phyloP scores from a whole-genome alignment of 2,888 invertebrate species.

The Idaea straminata region DNA sequence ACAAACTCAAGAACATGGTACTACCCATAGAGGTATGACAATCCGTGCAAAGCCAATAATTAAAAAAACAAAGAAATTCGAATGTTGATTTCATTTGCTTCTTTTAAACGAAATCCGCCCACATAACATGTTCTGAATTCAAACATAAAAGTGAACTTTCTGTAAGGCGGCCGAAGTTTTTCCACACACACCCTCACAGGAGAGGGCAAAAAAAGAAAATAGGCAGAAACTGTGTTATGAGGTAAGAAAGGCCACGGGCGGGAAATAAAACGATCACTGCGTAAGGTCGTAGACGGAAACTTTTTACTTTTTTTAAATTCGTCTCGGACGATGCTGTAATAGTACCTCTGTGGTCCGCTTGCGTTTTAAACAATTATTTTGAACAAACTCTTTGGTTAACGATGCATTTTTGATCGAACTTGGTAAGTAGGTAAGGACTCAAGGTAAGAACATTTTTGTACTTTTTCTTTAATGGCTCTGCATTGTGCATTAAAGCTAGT shows the following conservation, averaged over 20 bases:
- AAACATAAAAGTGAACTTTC: conserved; percentile 24
- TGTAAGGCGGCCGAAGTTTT: conserved; percentile 46
- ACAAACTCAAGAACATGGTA: too few relatives aligned
- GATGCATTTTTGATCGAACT: not conserved
- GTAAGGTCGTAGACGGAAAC: conserved; percentile 66
- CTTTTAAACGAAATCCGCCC: not conserved
- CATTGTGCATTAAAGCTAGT: too few relatives aligned
- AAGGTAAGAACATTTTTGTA: conserved; percentile 4
- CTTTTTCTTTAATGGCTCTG: not conserved
- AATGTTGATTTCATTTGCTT: too few relatives aligned
- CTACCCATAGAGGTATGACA: too few relatives aligned
- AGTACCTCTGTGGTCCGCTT: conserved; percentile 29
- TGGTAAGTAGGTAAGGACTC: not conserved
- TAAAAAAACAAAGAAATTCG: too few relatives aligned
- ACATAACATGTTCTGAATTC: conserved; percentile 36
- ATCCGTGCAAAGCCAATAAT: too few relatives aligned
- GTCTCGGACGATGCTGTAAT: conserved; percentile 43
- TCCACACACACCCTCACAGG: conserved; percentile 51
- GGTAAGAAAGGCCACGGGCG: conserved; percentile 76
- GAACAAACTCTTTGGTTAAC: not conserved
- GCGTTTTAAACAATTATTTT: conserved; percentile 2
- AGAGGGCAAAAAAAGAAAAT: conserved; percentile 44
- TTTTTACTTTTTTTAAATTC: conserved; percentile 59
- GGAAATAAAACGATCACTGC: conserved; percentile 74
- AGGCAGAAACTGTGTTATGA: conserved; percentile 75